phyloP scores from a whole-genome alignment of 2,113 vertebrate species.

The Xiphias gladius region DNA sequence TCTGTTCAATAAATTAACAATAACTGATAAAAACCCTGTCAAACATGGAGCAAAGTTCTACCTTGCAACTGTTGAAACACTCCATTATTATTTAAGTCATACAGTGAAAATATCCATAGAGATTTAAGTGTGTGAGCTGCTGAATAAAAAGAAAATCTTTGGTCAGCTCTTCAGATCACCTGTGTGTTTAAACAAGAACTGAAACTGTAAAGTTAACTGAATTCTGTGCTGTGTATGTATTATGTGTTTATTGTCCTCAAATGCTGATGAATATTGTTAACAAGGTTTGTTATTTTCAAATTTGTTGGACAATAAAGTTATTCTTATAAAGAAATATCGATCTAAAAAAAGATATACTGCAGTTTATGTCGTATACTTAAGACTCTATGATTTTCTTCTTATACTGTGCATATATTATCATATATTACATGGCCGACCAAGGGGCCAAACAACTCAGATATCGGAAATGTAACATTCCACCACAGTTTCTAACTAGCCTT shows the following conservation, averaged over 20 bases:
- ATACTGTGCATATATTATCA: too few species aligned
- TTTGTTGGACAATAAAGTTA: slow-evolving; percentile 1
- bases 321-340: neutral
- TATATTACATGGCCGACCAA: too few species aligned
- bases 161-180: too few species aligned
- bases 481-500: too few species aligned
- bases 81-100: slow-evolving; percentile 7
- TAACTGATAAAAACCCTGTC: neutral
- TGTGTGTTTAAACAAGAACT: too few species aligned
- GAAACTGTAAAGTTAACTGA: neutral
- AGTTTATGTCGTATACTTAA: too few species aligned
- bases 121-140: neutral
- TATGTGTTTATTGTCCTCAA: neutral
- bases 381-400: too few species aligned
- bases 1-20: neutral
- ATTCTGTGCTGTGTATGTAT: neutral
- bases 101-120: neutral
- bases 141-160: neutral
- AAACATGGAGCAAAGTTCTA: neutral
- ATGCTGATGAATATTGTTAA: slow-evolving; percentile 1
- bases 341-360: too few species aligned
- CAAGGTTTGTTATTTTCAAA: neutral
- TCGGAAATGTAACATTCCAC: too few species aligned
- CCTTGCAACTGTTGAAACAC: slow-evolving; percentile 8
- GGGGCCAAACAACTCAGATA: too few species aligned